Evolutionary conservation across 2,797 vertebrate species (phyloP), one percentile per base, ranked within the genome.

Genomic region (Lepus townsendii): DNA sequence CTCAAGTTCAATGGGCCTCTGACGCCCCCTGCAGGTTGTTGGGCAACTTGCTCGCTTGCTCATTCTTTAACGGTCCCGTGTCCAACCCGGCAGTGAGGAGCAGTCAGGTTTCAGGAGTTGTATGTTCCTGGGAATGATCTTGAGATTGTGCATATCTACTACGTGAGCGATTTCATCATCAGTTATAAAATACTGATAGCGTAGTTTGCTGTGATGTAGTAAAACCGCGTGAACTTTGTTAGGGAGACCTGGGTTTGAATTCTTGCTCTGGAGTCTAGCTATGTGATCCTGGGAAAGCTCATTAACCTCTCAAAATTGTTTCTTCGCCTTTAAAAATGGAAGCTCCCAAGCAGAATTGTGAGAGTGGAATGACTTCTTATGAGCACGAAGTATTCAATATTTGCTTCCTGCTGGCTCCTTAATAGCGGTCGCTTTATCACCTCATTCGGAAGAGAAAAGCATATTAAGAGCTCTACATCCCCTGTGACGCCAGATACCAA

Each of bases 381-480:
- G 35, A 38, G 50, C 73, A 54, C 54, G 52, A 88, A 91, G 63
- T 7, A 20, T 72, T 92, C 38, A 62, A 30, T 50, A 54, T 52
- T 30, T 42, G 68, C 22, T 66, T 54, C 68, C 63, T 54, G 11
- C 42, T 47, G 69, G 79, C 52, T 80, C 73, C 71, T 83, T 50
- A 35, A 12, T 38, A 60, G 3, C 69, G 14, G 27, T 82, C 26
- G 89, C 32, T 90, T 54, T 75, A 78, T 73, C 42, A 83, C 47
- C 42, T 92, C 42, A 72, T 24, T 73, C 26, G 65, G 90, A 78
- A 83, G 66, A 83, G 38, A 89, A 85, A 85, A 75, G 57, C 22
- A 71, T 13, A 10, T 73, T 47, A 62, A 50, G 75, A 82, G 60
- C 19, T 35, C 69, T 83, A 8, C 4, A 71, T 26, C 24, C 52